Conservation (phyloP, 2,113 vertebrate genomes). For the Agapornis roseicollis region DNA sequence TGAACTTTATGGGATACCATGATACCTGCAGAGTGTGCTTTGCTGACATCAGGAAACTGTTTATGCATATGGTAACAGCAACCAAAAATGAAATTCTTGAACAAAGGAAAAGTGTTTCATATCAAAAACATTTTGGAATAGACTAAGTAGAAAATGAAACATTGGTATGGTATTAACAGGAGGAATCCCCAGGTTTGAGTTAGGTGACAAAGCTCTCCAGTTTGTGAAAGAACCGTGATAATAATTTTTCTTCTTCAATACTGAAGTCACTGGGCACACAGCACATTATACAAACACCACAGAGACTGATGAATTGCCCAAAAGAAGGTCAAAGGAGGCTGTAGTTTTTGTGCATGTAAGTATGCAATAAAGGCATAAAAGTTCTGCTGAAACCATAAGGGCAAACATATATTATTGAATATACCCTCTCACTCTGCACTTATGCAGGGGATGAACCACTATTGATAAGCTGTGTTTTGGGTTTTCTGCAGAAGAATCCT, state of each 20-base stretch:
- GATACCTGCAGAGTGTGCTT: neutral
- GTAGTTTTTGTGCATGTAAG: neutral
- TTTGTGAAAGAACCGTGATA: neutral
- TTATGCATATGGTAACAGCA: neutral
- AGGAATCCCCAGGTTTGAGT: neutral
- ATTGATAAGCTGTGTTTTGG: neutral
- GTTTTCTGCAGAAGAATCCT: neutral
- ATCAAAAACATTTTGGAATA: neutral
- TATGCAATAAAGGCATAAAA: neutral
- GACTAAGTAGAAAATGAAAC: neutral
- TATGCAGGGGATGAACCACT: neutral
- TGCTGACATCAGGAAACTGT: neutral
- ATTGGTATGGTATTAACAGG: neutral
- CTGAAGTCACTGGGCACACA: neutral
- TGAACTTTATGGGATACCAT: neutral
- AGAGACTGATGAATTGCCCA: accelerated
- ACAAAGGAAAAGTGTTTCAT: neutral
- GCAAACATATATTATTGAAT: accelerated
- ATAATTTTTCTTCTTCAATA: neutral
- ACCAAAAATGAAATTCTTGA: neutral
- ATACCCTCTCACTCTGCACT: neutral
- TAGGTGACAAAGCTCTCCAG: neutral
- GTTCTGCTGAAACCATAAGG: neutral
- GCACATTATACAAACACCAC: neutral
- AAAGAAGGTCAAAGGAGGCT: neutral